Evolutionary conservation across 2,797 vertebrate species (phyloP).

Genomic region (Fundulus diaphanus): DNA sequence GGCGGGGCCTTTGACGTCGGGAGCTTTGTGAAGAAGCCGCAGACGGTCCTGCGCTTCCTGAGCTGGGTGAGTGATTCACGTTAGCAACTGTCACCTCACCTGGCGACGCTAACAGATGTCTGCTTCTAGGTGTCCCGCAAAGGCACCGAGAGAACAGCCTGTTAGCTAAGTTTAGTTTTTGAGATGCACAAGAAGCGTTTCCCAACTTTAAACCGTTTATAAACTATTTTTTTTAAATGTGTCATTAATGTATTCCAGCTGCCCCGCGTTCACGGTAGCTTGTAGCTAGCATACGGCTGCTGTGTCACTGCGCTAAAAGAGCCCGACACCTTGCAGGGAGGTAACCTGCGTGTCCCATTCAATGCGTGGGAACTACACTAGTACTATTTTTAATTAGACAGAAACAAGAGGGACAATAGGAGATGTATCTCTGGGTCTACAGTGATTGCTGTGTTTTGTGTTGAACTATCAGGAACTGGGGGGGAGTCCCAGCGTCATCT

Average conservation of each 20-base stretch:
- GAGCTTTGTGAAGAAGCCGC: conserved; percentile 73
- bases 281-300: conserved; percentile 35
- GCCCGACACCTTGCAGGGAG: background rate
- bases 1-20: conserved; percentile 77
- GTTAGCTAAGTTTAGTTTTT: rapidly evolving
- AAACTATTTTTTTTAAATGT: background rate
- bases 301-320: conserved; percentile 44
- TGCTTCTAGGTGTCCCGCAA: background rate
- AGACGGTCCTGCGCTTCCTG: conserved; percentile 75
- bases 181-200: rapidly evolving
- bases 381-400: too few relatives aligned
- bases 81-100: conserved; percentile 44
- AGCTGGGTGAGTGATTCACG: conserved; percentile 81
- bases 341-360: background rate
- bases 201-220: background rate
- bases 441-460: background rate
- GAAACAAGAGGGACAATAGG: background rate
- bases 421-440: background rate
- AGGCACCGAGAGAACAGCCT: rapidly evolving
- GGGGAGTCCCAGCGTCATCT: conserved; percentile 22
- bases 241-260: background rate
- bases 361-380: background rate
- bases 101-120: conserved; percentile 59
- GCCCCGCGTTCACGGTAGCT: conserved; percentile 19
- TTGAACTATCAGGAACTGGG: background rate